Evolutionary conservation across 2,113 vertebrate genomes (phyloP).

Genomic region (Thamnaconus septentrionalis): DNA sequence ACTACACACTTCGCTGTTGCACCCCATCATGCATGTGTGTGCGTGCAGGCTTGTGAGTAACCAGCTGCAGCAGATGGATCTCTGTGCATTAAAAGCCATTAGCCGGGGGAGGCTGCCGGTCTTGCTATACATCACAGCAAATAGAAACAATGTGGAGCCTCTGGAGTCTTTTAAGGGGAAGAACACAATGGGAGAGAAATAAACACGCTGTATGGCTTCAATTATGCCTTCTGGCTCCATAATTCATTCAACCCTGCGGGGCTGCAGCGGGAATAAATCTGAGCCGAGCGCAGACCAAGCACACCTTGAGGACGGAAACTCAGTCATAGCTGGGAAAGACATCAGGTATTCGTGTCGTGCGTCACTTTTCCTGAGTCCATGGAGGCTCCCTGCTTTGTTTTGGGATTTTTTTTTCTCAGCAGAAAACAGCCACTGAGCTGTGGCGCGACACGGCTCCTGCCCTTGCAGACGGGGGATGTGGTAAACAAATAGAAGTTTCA

Average conservation of each 20-base stretch:
- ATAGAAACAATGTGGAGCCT: conserved; percentile 61
- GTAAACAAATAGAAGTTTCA: conserved; percentile 35
- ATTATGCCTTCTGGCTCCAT: conserved; percentile 56
- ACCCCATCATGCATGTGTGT: conserved; percentile 15
- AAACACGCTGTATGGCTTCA: conserved; percentile 56
- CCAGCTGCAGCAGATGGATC: conserved; percentile 22
- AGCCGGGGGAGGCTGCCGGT: conserved; percentile 19
- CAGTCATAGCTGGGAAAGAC: conserved; percentile 46
- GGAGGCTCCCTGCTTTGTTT: neutral
- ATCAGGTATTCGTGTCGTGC: conserved; percentile 42
- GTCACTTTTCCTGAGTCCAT: conserved; percentile 42
- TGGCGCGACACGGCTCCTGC: conserved; percentile 11
- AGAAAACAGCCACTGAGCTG: conserved; percentile 29
- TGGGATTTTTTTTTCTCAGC: conserved; percentile 31
- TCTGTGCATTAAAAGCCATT: conserved; percentile 29
- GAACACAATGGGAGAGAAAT: conserved; percentile 37
- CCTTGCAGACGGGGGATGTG: conserved; percentile 37
- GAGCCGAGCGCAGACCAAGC: conserved; percentile 61
- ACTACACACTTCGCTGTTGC: conserved; percentile 35
- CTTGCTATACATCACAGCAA: conserved; percentile 40
- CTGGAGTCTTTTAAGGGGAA: conserved; percentile 42
- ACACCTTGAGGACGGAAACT: conserved; percentile 55
- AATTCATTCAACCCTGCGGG: conserved; percentile 63
- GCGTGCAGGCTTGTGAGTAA: neutral
- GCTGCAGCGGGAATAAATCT: conserved; percentile 68